Evolutionary conservation across 2,888 invertebrate genomes (phyloP).

Genomic region (Luperina testacea): DNA sequence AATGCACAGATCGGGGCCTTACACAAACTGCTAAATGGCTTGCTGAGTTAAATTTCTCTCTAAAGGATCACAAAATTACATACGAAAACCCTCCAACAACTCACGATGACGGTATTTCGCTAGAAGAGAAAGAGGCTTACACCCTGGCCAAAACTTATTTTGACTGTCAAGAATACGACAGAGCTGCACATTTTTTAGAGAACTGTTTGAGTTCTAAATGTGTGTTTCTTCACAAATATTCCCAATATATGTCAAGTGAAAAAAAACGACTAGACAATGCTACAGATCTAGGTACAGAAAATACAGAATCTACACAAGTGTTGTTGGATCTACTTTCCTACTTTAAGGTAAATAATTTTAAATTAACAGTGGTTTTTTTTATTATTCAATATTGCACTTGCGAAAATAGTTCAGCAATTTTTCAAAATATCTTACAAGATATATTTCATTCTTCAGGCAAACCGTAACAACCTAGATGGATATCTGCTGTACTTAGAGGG

Average conservation of each 20-base stretch:
- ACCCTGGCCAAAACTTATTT: slow-evolving; percentile 96
- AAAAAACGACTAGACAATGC: slow-evolving; percentile 96
- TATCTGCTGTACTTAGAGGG: slow-evolving; percentile 97
- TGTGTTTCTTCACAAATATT: slow-evolving; percentile 95
- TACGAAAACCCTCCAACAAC: slow-evolving; percentile 86
- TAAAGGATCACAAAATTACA: slow-evolving; percentile 91
- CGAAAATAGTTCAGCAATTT: background rate
- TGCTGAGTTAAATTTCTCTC: slow-evolving; percentile 94
- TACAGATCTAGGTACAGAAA: slow-evolving; percentile 82
- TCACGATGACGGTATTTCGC: slow-evolving; percentile 84
- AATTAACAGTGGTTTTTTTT: slow-evolving; percentile 2
- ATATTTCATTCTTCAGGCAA: slow-evolving; percentile 77
- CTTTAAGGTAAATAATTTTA: slow-evolving; percentile 81
- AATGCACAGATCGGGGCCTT: slow-evolving; percentile 95
- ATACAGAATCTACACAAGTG: slow-evolving; percentile 85
- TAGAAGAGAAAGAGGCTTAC: slow-evolving; percentile 93
- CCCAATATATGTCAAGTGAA: slow-evolving; percentile 96
- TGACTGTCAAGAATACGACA: slow-evolving; percentile 97
- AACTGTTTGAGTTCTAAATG: slow-evolving; percentile 93
- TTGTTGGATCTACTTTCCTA: slow-evolving; percentile 84
- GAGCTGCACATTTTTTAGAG: slow-evolving; percentile 95
- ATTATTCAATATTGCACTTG: background rate
- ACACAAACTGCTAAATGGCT: slow-evolving; percentile 96
- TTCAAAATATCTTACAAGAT: slow-evolving; percentile 10
- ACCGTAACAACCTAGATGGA: slow-evolving; percentile 94